Evolutionary conservation across 1,140 invertebrate species (phyloP).

Genomic region (Euwallacea similis): DNA sequence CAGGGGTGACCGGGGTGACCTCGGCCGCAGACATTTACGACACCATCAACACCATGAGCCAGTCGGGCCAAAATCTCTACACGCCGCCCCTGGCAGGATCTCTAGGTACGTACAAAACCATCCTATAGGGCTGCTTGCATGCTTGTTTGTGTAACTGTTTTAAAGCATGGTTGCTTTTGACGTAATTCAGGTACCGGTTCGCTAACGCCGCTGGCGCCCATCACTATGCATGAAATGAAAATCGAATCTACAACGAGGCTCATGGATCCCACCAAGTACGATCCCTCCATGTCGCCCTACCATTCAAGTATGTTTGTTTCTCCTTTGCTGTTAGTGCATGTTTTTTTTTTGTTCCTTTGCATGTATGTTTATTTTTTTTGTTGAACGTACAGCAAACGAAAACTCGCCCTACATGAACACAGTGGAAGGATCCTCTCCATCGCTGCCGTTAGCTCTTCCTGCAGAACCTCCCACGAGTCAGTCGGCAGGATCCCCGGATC

Average conservation of each 20-base stretch:
- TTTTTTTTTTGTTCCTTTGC: constrained; percentile 34
- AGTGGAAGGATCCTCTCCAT: constrained; percentile 55
- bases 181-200: constrained; percentile 61
- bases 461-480: constrained; percentile 59
- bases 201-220: constrained; percentile 73
- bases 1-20: constrained; percentile 60
- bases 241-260: constrained; percentile 57
- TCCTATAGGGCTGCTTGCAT: constrained; percentile 1
- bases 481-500: constrained; percentile 59
- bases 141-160: neutral
- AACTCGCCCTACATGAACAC: constrained; percentile 60
- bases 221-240: constrained; percentile 80
- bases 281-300: constrained; percentile 65
- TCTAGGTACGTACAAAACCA: constrained; percentile 60
- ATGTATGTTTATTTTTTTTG: constrained; percentile 45
- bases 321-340: neutral
- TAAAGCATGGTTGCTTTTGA: constrained; percentile 33
- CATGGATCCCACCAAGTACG: constrained; percentile 54
- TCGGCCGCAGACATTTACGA: constrained; percentile 70
- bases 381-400: constrained; percentile 55
- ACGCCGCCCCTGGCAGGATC: constrained; percentile 73
- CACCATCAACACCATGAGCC: constrained; percentile 73
- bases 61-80: constrained; percentile 69
- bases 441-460: constrained; percentile 59
- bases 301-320: constrained; percentile 59